Evolutionary conservation across 2,797 vertebrate species (phyloP), one percentile per base, ranked within the genome.

Genomic region (Hippocampus kuda): DNA sequence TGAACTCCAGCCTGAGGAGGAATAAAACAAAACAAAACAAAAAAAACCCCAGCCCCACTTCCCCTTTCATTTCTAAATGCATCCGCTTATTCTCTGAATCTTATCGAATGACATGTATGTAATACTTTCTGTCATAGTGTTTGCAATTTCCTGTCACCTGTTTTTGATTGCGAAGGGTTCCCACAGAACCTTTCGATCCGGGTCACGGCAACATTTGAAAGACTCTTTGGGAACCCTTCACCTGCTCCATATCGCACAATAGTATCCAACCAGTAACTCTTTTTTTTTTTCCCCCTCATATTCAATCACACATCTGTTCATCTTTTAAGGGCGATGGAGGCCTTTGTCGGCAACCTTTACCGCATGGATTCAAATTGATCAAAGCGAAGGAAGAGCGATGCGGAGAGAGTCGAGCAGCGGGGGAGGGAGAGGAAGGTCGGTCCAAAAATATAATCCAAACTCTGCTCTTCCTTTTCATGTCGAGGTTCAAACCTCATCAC

Each of bases 241-340:
- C 34, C 34, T 34, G 34, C 34, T 34, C 34, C 34, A 5, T 34
- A 34, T 34, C 34, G 34, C 34, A 34, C 34, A 34, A 38, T 38
- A 38, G 34, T 38, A 38, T 38, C 7, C 34, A 6, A 38, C 34
- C 34, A 8, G 34, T 38, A 38, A 38, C 34, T 8, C 34, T 34
- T 34, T 34, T 34, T 4, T 34, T 34, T 30, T 30, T 34, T 5
- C 0, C 34, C 34, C 34, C 46, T 2, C 16, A 46, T 72, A 73
- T 81, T 80, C 72, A 70, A 46, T 83, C 76, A 80, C 72, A 66
- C 30, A 66, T 71, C 80, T 77, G 79, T 86, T 84, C 84, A 84
- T 81, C 80, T 83, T 86, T 78, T 72, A 15, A 34, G 41, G 38
- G 61, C 38, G 67, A 60, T 56, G 64, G 15, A 51, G 69, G 65